These are phyloP conservation scores for Ernsta delagoae DNA, from an alignment of 2,888 invertebrate genomes.

Conservation along the genomic window DNA sequence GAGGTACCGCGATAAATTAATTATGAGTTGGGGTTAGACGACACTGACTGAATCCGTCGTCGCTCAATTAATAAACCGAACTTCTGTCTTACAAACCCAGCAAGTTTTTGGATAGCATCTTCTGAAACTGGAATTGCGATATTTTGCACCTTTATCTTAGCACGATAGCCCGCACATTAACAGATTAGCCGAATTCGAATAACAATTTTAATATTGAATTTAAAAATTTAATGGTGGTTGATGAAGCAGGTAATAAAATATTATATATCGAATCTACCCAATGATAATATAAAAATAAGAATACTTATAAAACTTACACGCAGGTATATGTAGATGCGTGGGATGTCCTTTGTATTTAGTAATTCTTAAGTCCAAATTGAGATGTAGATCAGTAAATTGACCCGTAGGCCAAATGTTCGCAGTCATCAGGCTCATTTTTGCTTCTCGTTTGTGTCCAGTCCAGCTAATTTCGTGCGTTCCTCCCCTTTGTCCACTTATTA, in stretches of 20 bases:
- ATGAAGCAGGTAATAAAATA: background rate
- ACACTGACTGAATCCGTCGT: background rate
- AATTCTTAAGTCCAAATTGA: background rate
- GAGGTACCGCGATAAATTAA: constrained; percentile 66
- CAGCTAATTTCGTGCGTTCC: constrained; percentile 48
- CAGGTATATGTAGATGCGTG: background rate
- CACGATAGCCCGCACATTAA: no score
- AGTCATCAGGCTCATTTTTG: constrained; percentile 56
- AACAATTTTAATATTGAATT: background rate
- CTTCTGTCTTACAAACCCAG: no score
- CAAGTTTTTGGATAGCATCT: background rate
- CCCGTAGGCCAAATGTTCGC: constrained; percentile 8
- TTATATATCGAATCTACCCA: no score
- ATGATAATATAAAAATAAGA: background rate
- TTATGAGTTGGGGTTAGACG: constrained; percentile 49
- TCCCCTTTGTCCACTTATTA: constrained; percentile 73
- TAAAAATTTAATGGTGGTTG: background rate
- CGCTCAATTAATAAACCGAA: background rate
- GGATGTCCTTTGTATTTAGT: constrained; percentile 1
- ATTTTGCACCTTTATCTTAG: background rate
- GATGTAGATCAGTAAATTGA: background rate
- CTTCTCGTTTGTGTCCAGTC: constrained; percentile 49
- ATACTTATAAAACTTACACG: background rate
- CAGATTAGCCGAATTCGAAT: background rate
- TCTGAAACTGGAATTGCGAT: background rate